Evolutionary conservation across 2,888 invertebrate genomes (phyloP).

Genomic region (Eupithecia subfuscata): DNA sequence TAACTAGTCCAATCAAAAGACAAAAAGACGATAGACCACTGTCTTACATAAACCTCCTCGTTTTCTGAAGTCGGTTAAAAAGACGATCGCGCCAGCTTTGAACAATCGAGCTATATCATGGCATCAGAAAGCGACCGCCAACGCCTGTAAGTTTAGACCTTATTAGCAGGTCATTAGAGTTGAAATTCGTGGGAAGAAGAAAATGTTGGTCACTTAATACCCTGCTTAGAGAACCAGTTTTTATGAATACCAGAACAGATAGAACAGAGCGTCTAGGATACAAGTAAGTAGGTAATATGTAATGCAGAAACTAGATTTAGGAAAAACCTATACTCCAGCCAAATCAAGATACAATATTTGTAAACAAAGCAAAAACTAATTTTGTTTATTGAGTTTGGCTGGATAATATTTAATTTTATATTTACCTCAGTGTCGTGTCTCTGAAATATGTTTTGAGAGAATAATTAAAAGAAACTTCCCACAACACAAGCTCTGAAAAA

Average conservation of each 20-base stretch:
- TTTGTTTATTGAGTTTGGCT: too few species aligned
- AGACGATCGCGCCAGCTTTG: not conserved
- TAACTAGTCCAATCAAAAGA: not conserved
- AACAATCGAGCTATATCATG: constrained; percentile 37
- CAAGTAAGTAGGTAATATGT: constrained; percentile 13
- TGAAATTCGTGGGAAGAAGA: constrained; percentile 17
- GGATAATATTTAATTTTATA: too few species aligned
- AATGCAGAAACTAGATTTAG: not conserved
- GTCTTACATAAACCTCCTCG: too few species aligned
- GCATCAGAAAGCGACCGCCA: constrained; percentile 52
- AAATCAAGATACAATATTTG: not conserved
- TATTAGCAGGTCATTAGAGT: constrained; percentile 13
- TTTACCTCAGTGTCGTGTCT: too few species aligned
- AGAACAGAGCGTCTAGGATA: constrained; percentile 52
- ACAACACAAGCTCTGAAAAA: too few species aligned
- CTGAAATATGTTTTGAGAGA: too few species aligned
- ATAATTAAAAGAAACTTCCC: too few species aligned
- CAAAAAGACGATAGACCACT: not conserved
- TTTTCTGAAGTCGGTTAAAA: not conserved
- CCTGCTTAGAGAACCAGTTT: constrained; percentile 68
- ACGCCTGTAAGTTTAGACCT: constrained; percentile 13
- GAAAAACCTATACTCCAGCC: not conserved
- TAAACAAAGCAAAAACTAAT: too few species aligned
- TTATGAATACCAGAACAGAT: constrained; percentile 63
- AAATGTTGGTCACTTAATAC: constrained; percentile 58